Conservation (phyloP, 2,888 invertebrate genomes). For the Gandaritis pyraliata region DNA sequence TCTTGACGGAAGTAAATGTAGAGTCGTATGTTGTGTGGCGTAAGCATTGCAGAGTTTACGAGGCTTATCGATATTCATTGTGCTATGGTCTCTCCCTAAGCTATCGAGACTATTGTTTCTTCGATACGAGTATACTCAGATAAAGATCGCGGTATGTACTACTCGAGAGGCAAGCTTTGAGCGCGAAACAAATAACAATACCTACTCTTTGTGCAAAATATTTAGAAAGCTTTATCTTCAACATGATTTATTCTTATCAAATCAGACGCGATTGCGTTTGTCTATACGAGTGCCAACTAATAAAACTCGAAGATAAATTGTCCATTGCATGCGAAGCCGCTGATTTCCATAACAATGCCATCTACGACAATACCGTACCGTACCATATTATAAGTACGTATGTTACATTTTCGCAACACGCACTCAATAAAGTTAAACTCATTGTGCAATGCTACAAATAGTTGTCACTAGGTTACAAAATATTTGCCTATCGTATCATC, state of each 20-base stretch:
- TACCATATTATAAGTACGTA: conserved; percentile 24
- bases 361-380: conserved; percentile 46
- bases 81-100: conserved; percentile 58
- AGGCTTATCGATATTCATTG: conserved; percentile 70
- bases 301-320: conserved; percentile 26
- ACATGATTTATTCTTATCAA: conserved; percentile 28
- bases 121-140: conserved; percentile 60
- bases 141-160: conserved; percentile 55
- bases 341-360: conserved; percentile 64
- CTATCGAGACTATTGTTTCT: conserved; percentile 68
- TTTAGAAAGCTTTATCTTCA: conserved; percentile 24
- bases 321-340: conserved; percentile 46
- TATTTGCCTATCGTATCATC: conserved; percentile 71
- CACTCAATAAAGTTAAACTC: conserved; percentile 49
- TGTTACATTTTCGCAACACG: conserved; percentile 59
- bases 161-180: conserved; percentile 44
- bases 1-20: conserved; percentile 12
- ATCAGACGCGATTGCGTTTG: conserved; percentile 30
- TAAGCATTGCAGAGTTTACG: conserved; percentile 45
- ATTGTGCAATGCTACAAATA: conserved; percentile 61
- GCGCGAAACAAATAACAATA: conserved; percentile 8
- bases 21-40: conserved; percentile 20
- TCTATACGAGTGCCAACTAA: conserved; percentile 22
- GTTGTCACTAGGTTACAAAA: conserved; percentile 65
- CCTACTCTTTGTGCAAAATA: conserved; percentile 5